Conservation (phyloP, 2,797 vertebrate genomes). For the Sebastes minor region DNA sequence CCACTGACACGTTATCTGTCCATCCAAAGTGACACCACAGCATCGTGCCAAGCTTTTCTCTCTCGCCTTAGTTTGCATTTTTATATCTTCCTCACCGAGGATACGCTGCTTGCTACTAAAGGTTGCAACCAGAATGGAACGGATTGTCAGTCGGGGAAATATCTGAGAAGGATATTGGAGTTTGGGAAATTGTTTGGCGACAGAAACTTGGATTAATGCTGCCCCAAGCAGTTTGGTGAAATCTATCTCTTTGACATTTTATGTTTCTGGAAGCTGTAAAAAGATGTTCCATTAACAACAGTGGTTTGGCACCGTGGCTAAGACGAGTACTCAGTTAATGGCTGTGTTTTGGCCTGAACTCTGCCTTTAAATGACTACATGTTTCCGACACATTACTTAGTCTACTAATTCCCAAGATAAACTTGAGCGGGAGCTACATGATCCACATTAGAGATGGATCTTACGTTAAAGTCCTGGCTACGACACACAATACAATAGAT, state of each 20-base stretch:
- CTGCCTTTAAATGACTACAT: not conserved
- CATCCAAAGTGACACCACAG: not conserved
- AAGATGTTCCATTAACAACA: not conserved
- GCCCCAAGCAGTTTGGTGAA: not conserved
- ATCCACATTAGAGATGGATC: not conserved
- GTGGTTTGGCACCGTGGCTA: not conserved
- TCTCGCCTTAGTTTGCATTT: not conserved
- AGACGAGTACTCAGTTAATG: not conserved
- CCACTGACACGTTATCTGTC: slow-evolving; percentile 28
- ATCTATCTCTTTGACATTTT: not conserved
- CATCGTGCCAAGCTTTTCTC: not conserved
- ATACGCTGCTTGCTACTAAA: not conserved
- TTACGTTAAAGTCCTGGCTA: not conserved
- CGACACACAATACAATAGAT: not conserved
- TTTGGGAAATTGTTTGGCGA: not conserved
- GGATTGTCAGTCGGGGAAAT: not conserved
- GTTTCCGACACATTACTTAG: not conserved
- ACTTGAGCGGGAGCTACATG: not conserved
- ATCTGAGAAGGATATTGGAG: not conserved
- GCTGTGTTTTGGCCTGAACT: not conserved
- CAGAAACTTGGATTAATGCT: not conserved
- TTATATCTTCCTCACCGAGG: not conserved
- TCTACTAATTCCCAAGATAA: not conserved
- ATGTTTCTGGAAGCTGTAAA: not conserved
- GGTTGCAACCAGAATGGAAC: not conserved